Evolutionary conservation across 2,888 invertebrate genomes (phyloP).

Genomic region (Spilarctia lutea): DNA sequence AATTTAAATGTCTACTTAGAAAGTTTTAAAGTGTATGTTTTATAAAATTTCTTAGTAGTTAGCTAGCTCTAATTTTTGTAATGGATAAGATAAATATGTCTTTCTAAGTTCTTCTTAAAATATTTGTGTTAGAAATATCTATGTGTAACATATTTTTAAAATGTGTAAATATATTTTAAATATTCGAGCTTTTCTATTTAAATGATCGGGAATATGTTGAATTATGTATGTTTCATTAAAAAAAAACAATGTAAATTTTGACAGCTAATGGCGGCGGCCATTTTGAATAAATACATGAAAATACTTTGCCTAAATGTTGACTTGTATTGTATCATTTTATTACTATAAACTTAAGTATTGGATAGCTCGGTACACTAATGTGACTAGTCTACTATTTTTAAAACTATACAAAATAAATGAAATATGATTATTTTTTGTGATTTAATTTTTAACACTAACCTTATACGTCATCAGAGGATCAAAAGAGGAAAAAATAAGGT

Average conservation of each 20-base stretch:
- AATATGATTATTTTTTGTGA: constrained; percentile 15
- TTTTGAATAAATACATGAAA: neutral
- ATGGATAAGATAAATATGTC: constrained; percentile 25
- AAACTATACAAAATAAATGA: constrained; percentile 46
- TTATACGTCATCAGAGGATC: neutral
- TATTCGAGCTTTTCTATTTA: constrained; percentile 45
- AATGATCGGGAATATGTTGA: constrained; percentile 12
- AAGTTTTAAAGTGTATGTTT: constrained; percentile 24
- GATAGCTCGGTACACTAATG: constrained; percentile 13
- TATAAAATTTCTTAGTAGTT: constrained; percentile 31
- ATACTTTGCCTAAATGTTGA: no score
- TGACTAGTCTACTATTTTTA: constrained; percentile 26
- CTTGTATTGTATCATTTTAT: constrained; percentile 17
- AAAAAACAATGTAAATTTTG: neutral
- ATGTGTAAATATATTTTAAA: constrained; percentile 44
- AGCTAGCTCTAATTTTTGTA: constrained; percentile 6
- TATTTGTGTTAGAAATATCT: neutral
- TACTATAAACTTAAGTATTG: constrained; percentile 12
- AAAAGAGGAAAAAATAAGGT: no score
- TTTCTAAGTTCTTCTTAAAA: constrained; percentile 11
- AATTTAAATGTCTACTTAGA: neutral
- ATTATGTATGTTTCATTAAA: neutral
- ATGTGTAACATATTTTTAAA: constrained; percentile 6
- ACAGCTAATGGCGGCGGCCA: neutral
- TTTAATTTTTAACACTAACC: constrained; percentile 12